Evolutionary conservation across 2,888 invertebrate species (phyloP), one percentile per base, ranked within the genome.

Genomic region (Metalampra italica): DNA sequence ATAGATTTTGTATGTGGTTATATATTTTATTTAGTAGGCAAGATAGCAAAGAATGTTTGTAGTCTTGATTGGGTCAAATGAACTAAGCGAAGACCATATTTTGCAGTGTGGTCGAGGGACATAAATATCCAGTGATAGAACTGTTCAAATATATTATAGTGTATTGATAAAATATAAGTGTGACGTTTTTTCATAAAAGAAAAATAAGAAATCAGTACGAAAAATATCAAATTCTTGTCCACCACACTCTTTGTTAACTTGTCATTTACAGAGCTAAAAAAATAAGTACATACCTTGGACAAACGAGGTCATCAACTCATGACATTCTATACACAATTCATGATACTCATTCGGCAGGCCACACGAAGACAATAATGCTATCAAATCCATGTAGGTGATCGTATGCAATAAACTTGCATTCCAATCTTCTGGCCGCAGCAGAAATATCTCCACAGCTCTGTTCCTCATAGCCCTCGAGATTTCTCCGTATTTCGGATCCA

Each of bases 391-490:
- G 54, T 73, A 76, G 3, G 82, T 73, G 51, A 87, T 62, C 1
- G 78, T 79, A 46, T 87, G 82, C 3, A 78, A 75, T 44, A 88
- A 59, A 11, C 63, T 67, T 4, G 64, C 55, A 50, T 79, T 76
- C 49, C 52, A 70, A 30, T 85, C 84, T 44, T 85, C 86, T 9
- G 75, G 59, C 49, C 75, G 68, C 0, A 88, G 51, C 39, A 90
- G 56, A 56, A 76, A 90, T 63, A 99, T 94, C 90, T 99, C 99
- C 0, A 99, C 93, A 3, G 99, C 98, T 67, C 99, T 92, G 80
- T 99, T 99, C 52, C 99, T 92, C 99, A 99, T 99, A 0, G 99
- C 99, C 62, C 97, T 92, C 0, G 99, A 99, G 57, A 99, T 95
- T 81, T 98, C 98, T 0, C 99, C 99, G 81, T 96, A 94, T 68